Conservation (phyloP, 2,888 invertebrate species). For the Pemphredon lugubris region DNA sequence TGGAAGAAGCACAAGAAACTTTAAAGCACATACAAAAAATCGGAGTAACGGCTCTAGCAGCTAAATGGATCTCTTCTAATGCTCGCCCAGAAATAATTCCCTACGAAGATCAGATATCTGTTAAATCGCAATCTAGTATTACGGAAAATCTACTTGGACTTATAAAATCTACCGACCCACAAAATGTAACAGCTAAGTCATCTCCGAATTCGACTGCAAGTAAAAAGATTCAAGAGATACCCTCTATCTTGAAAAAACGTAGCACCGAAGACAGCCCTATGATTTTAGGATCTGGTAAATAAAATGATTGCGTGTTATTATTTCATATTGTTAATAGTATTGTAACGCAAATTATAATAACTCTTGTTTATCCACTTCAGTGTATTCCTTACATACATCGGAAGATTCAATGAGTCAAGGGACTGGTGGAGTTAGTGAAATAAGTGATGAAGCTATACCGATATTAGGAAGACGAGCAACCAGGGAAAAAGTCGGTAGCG, state of each 20-base stretch:
- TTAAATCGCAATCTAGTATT: conserved; percentile 74
- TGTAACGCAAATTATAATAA: neutral
- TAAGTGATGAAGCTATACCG: conserved; percentile 85
- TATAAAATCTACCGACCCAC: conserved; percentile 76
- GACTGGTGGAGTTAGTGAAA: conserved; percentile 83
- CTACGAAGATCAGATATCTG: conserved; percentile 75
- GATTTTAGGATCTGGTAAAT: conserved; percentile 72
- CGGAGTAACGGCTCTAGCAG: conserved; percentile 88
- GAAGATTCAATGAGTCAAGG: conserved; percentile 88
- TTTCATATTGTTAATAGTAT: conserved; percentile 1
- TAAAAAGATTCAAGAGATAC: conserved; percentile 82
- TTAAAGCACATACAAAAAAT: conserved; percentile 89
- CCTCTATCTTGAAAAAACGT: conserved; percentile 84
- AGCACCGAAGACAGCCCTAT: conserved; percentile 82
- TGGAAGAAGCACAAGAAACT: conserved; percentile 95
- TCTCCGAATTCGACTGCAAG: conserved; percentile 51
- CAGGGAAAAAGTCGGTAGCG: conserved; percentile 82
- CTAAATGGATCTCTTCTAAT: conserved; percentile 86
- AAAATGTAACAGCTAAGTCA: conserved; percentile 75
- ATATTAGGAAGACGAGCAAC: conserved; percentile 86
- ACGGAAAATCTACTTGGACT: conserved; percentile 79
- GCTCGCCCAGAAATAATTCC: conserved; percentile 84
- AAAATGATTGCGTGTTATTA: neutral
- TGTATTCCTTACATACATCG: conserved; percentile 81
- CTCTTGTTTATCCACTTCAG: conserved; percentile 43